Evolutionary conservation across 2,888 invertebrate species (phyloP).

Genomic region (Lithophane leautieri): DNA sequence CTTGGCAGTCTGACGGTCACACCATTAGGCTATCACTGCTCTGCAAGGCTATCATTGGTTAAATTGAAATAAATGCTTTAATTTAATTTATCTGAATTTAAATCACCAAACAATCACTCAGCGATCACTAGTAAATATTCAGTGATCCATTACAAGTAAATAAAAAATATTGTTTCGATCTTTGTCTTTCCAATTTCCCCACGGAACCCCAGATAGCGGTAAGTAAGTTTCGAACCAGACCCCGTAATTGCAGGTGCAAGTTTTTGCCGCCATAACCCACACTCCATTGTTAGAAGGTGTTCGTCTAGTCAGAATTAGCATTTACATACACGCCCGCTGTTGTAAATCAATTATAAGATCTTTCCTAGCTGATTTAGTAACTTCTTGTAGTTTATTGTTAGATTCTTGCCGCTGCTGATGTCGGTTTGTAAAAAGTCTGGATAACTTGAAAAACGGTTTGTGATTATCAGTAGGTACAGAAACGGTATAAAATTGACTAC

Average conservation of each 20-base stretch:
- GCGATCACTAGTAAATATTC: too few species aligned
- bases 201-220: constrained; percentile 56
- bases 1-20: too few species aligned
- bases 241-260: constrained; percentile 43
- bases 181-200: neutral
- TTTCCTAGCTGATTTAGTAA: constrained; percentile 1
- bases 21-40: too few species aligned
- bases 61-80: too few species aligned
- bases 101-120: too few species aligned
- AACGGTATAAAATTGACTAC: neutral
- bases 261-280: constrained; percentile 55
- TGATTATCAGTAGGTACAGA: neutral
- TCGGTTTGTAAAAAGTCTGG: neutral
- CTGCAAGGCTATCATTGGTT: too few species aligned
- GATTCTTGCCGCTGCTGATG: neutral
- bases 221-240: constrained; percentile 36
- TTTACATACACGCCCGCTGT: constrained; percentile 42
- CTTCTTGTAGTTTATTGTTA: constrained; percentile 5
- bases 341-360: constrained; percentile 49
- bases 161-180: neutral
- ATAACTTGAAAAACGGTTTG: neutral
- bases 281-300: constrained; percentile 59
- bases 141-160: too few species aligned
- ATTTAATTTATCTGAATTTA: too few species aligned
- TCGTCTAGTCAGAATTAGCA: constrained; percentile 40